Base-by-base conservation (phyloP, 2,113 vertebrate genomes). In the Ceyx cyanopectus region DNA sequence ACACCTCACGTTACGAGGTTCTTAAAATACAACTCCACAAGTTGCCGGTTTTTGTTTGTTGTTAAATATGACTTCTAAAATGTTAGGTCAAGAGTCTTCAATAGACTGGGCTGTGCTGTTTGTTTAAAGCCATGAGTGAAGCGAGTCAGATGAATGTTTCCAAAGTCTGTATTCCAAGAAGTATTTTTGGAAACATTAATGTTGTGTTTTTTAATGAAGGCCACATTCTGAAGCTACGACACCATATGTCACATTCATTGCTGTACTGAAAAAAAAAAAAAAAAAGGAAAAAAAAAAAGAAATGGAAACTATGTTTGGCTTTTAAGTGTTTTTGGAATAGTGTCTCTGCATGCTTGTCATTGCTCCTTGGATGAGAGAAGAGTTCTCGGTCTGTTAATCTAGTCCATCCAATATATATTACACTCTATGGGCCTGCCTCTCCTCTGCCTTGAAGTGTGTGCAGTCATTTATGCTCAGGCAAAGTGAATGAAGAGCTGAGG, bases 161-260 rank as follows among this genome's bases (percentile, higher is more conserved):
- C 93, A 94, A 77, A 67, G 87, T 74, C 63, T 29, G 20, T 48
- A 37, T 89, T 96, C 94, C 94, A 95, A 89, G 58, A 88, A 92
- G 91, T 90, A 96, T 96, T 97, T 97, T 97, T 90, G 93, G 91
- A 93, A 97, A 87, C 96, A 87, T 94, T 94, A 97, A 96, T 96
- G 95, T 97, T 97, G 94, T 96, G 95, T 93, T 95, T 96, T 97
- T 95, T 96, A 97, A 97, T 96, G 95, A 95, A 95, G 97, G 97
- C 94, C 96, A 97, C 93, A 97, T 97, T 97, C 94, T 95, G 95
- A 96, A 88, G 94, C 90, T 96, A 94, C 81, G 78, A 91, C 94
- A 96, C 89, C 84, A 86, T 88, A 89, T 91, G 88, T 95, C 90
- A 94, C 89, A 92, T 94, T 96, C 86, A 85, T 96, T 92, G 79